Evolutionary conservation across 2,888 invertebrate genomes (phyloP), one percentile per base, ranked within the genome.

Genomic region (Adelphocoris suturalis): DNA sequence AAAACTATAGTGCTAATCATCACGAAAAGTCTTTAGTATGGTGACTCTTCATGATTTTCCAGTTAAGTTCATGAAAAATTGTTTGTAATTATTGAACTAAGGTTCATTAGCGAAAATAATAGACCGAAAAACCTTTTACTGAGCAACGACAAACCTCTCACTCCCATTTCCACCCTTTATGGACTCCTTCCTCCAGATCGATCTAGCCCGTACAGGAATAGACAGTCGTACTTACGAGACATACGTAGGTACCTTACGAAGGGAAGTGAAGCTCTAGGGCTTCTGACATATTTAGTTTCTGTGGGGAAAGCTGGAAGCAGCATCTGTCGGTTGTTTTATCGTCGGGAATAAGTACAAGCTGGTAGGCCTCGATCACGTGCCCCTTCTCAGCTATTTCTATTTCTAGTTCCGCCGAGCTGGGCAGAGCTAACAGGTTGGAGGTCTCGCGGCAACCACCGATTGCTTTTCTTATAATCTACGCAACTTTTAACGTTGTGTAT

Each of bases 391-490:
- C 78, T 47, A 47, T 46, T 78, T 78, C 47, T 78, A 78, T 78
- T 78, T 78, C 47, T 46, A 47, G 78, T 78, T 46, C 47, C 78
- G 19, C 3, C 37, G 46, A 78, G 47, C 16, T 19, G 47, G 19
- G 47, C 78, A 28, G 78, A 78, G 78, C 78, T 47, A 78, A 78
- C 78, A 78, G 78, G 78, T 78, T 78, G 78, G 78, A 78, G 37
- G 46, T 78, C 78, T 28, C 78, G 19, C 37, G 78, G 46, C 37
- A 78, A 37, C 78, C 37, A 37, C 78, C 46, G 46, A 46, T 78
- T 37, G 46, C n/a, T 78, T 47, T 78, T 23, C 23, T 19, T 68
- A 37, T 37, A 2, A 37, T 37, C 37, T 37, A 37, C 37, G 37
- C 37, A 37, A 37, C 37, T 37, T 37, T 37, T 37, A 37, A 37